phyloP scores from a whole-genome alignment of 2,113 vertebrate genomes.

The Nymphicus hollandicus region DNA sequence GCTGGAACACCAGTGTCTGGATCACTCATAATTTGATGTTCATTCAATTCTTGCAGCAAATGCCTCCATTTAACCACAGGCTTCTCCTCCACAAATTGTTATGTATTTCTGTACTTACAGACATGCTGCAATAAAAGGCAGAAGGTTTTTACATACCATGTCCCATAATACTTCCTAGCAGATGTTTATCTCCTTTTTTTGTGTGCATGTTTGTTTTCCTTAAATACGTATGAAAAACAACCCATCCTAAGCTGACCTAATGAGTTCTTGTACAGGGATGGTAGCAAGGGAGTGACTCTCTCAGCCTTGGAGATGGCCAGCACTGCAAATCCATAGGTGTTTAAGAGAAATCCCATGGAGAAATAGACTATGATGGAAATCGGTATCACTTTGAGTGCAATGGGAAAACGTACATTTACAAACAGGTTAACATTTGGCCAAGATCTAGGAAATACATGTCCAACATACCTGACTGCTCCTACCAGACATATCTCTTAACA shows the following conservation, averaged over 20 bases:
- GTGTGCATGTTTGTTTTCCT: not conserved
- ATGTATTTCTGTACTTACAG: not conserved
- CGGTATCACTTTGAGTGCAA: not conserved
- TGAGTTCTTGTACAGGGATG: accelerated
- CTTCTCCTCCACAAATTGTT: not conserved
- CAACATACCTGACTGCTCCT: not conserved
- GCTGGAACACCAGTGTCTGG: not conserved
- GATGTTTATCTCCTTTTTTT: not conserved
- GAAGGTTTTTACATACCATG: not conserved
- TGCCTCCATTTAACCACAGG: not conserved
- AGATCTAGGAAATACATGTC: not conserved
- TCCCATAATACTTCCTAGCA: not conserved
- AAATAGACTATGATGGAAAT: not conserved
- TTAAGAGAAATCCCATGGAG: not conserved
- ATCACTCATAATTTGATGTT: accelerated
- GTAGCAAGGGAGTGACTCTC: not conserved
- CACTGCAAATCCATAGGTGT: not conserved
- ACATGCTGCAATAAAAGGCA: not conserved
- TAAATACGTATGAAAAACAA: not conserved
- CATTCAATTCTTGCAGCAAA: not conserved
- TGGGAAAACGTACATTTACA: not conserved
- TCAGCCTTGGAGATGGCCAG: not conserved
- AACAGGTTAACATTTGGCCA: not conserved
- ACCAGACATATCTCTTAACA: not conserved
- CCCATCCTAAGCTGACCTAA: not conserved